phyloP scores from a whole-genome alignment of 1,140 invertebrate species.

The Apis florea region DNA sequence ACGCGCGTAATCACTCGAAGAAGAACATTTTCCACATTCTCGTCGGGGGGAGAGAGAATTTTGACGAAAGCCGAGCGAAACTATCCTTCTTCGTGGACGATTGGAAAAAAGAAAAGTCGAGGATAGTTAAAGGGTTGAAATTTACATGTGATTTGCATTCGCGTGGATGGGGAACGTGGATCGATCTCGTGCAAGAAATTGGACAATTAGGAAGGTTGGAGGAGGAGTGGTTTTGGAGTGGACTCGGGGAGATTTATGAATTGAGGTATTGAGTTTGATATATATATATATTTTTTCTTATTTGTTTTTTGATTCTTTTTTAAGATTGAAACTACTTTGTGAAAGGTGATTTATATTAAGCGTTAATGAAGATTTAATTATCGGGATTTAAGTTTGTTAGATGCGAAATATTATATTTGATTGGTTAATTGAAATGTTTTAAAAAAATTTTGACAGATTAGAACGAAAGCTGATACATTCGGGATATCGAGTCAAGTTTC shows the following conservation, averaged over 20 bases:
- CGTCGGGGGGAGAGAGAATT: background rate
- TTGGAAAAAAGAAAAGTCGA: background rate
- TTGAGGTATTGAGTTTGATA: too few species aligned
- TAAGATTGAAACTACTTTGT: too few species aligned
- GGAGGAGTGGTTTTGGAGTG: background rate
- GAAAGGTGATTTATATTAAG: too few species aligned
- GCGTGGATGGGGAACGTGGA: background rate
- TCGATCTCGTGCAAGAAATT: constrained; percentile 20
- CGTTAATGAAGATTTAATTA: too few species aligned
- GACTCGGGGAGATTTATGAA: background rate
- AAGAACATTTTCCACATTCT: constrained; percentile 11
- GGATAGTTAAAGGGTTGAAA: background rate
- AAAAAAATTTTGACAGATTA: too few species aligned
- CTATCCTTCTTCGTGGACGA: background rate
- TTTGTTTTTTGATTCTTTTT: too few species aligned
- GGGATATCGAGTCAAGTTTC: background rate
- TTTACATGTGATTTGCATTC: constrained; percentile 31
- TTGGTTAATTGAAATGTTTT: too few species aligned
- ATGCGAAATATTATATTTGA: too few species aligned
- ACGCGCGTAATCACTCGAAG: constrained; percentile 32
- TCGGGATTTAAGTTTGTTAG: too few species aligned
- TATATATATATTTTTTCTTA: too few species aligned
- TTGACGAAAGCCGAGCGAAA: background rate
- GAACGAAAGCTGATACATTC: background rate
- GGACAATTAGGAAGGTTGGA: constrained; percentile 3